These are phyloP conservation scores for Fulica atra DNA, from an alignment of 2,113 vertebrate genomes.

Conservation along the genomic window DNA sequence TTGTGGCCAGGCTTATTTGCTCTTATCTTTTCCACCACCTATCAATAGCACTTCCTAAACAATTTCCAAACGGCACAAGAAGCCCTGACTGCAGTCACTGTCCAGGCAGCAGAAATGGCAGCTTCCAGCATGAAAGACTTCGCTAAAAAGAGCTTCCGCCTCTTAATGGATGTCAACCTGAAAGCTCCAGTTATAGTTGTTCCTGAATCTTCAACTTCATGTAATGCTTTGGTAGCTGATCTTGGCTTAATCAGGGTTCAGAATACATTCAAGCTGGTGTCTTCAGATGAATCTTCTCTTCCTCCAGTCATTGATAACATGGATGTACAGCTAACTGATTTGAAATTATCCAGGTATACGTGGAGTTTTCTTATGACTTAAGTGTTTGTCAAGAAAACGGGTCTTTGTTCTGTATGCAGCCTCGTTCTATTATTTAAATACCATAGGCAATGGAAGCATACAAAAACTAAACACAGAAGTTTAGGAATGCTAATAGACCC, in stretches of 20 bases:
- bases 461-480: not conserved
- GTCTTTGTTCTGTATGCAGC: not conserved
- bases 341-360: conserved; percentile 89
- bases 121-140: conserved; percentile 87
- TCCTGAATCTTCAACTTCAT: conserved; percentile 82
- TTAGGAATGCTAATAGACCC: not conserved
- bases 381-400: fast-evolving
- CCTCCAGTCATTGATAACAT: conserved; percentile 89
- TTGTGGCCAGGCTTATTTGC: not conserved
- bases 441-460: not conserved
- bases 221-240: conserved; percentile 82
- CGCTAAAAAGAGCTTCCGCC: conserved; percentile 84
- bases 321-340: conserved; percentile 84
- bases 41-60: conserved; percentile 86
- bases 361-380: not conserved
- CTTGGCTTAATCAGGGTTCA: conserved; percentile 84
- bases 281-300: conserved; percentile 72
- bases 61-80: conserved; percentile 90
- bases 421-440: not conserved
- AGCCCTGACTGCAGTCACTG: conserved; percentile 86
- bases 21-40: not conserved
- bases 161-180: conserved; percentile 82
- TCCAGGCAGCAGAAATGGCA: conserved; percentile 90
- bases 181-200: conserved; percentile 88
- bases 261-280: conserved; percentile 81